Conservation (phyloP, 2,888 invertebrate genomes). For the Eulithis testata region DNA sequence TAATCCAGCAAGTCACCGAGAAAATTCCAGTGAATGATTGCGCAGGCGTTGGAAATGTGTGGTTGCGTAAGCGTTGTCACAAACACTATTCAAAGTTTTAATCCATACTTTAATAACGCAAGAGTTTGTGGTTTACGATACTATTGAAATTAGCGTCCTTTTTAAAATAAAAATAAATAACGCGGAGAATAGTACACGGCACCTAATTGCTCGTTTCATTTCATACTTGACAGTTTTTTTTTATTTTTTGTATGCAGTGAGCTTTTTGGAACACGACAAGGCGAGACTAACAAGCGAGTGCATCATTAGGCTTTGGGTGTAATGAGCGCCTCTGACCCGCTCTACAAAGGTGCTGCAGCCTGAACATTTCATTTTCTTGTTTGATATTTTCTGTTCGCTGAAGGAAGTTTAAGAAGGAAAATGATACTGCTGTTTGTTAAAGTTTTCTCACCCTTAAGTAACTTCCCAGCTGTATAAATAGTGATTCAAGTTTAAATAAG, state of each 20-base stretch:
- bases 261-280: constrained; percentile 56
- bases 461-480: no score
- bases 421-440: constrained; percentile 8
- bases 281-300: constrained; percentile 65
- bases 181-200: constrained; percentile 11
- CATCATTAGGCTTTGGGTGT: constrained; percentile 66
- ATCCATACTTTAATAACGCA: no score
- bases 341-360: constrained; percentile 44
- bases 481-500: no score
- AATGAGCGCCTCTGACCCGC: constrained; percentile 57
- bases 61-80: no score
- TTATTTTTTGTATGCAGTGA: constrained; percentile 45
- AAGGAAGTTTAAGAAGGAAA: constrained; percentile 16
- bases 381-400: constrained; percentile 28
- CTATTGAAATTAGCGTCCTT: no score
- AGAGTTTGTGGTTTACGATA: no score
- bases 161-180: no score
- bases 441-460: no score
- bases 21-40: no score
- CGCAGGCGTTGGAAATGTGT: no score
- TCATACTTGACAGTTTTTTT: constrained; percentile 47
- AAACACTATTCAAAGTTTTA: no score
- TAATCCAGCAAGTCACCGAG: no score
- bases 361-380: constrained; percentile 41
- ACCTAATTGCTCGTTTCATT: constrained; percentile 42